phyloP scores from a whole-genome alignment of 2,113 vertebrate genomes.

The Prionailurus bengalensis region DNA sequence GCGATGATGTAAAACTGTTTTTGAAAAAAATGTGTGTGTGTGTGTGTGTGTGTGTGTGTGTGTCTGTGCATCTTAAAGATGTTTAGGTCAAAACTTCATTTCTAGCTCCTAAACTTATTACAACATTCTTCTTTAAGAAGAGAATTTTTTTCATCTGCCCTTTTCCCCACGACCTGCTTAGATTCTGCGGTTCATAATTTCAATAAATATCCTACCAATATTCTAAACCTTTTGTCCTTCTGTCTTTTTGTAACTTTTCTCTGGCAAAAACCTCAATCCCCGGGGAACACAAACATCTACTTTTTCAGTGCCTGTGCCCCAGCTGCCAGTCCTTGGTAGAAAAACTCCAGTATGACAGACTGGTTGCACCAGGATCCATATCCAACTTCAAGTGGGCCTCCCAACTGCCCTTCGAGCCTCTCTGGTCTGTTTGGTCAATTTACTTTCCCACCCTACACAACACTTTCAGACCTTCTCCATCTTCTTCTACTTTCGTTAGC shows the following conservation, averaged over 20 bases:
- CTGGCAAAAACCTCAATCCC: background rate
- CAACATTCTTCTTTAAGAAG: background rate
- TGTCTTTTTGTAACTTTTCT: background rate
- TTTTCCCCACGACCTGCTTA: background rate
- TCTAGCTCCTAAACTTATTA: background rate
- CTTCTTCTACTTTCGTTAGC: background rate
- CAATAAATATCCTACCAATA: constrained; percentile 1
- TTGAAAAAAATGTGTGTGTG: background rate
- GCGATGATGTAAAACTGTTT: background rate
- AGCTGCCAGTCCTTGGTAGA: background rate
- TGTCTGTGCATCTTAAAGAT: background rate
- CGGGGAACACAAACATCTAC: background rate
- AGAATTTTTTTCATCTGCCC: background rate
- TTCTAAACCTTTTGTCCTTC: background rate
- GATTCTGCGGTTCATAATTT: constrained; percentile 40
- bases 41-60: background rate
- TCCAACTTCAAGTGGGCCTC: background rate
- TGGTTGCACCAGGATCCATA: background rate
- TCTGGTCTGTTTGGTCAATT: background rate
- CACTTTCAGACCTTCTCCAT: background rate
- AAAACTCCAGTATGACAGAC: background rate
- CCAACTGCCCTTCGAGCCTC: background rate
- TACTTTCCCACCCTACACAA: background rate
- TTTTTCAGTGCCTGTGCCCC: background rate
- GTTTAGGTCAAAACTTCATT: background rate